phyloP scores from a whole-genome alignment of 2,113 vertebrate species.

The Gopherus evgoodei region DNA sequence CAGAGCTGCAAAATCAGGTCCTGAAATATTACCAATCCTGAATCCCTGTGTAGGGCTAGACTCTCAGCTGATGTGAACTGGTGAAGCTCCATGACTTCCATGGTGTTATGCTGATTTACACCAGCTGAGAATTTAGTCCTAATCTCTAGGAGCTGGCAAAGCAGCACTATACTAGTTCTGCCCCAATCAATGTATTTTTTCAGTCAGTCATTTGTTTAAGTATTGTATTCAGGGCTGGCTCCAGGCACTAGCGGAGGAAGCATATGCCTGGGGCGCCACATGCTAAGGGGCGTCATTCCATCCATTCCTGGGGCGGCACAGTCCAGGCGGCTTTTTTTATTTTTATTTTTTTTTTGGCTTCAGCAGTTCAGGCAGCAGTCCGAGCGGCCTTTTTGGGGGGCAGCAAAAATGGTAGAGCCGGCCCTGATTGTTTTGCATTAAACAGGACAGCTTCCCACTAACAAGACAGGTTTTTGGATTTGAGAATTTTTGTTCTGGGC shows the following conservation, averaged over 20 bases:
- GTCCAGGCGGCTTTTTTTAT: too few relatives aligned
- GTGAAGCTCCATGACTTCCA: background rate
- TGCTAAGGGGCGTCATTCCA: too few relatives aligned
- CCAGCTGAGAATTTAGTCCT: background rate
- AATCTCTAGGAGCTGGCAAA: background rate
- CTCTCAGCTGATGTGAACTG: background rate
- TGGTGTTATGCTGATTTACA: background rate
- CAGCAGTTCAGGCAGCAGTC: too few relatives aligned
- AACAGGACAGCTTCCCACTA: background rate
- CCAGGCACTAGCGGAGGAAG: too few relatives aligned
- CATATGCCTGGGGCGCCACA: too few relatives aligned
- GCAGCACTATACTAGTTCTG: background rate
- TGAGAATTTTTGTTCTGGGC: background rate
- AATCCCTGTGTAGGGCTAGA: background rate
- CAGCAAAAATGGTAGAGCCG: too few relatives aligned
- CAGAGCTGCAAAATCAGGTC: background rate
- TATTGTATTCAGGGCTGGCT: background rate
- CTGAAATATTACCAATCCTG: background rate
- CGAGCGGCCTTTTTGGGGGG: too few relatives aligned
- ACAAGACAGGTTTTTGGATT: background rate
- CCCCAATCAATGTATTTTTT: background rate
- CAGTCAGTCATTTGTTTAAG: background rate
- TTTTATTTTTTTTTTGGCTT: too few relatives aligned
- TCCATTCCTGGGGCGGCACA: too few relatives aligned
- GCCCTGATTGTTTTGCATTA: background rate